phyloP scores from a whole-genome alignment of 1,140 invertebrate genomes.

The Hirudo medicinalis region DNA sequence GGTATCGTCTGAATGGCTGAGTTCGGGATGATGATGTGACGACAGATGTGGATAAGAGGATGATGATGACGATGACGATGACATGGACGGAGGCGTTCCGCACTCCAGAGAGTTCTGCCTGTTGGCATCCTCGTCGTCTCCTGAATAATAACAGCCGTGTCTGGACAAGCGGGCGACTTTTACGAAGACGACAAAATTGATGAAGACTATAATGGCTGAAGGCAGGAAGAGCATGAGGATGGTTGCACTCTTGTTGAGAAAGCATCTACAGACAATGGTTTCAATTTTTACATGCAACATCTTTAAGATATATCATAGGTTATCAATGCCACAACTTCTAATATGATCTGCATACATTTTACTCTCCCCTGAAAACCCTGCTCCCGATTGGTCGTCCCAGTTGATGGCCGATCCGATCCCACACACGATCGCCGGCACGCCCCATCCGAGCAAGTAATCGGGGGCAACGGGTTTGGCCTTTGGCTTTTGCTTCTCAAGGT shows the following conservation, averaged over 20 bases:
- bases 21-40: neutral
- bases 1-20: neutral
- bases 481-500: slow-evolving; percentile 53
- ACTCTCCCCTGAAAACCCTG: slow-evolving; percentile 44
- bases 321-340: no score
- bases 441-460: slow-evolving; percentile 80
- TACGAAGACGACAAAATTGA: slow-evolving; percentile 58
- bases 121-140: neutral
- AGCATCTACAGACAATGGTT: slow-evolving; percentile 49
- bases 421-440: slow-evolving; percentile 70
- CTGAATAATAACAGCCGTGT: neutral
- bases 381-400: slow-evolving; percentile 58
- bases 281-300: no score
- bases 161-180: slow-evolving; percentile 57
- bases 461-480: slow-evolving; percentile 63
- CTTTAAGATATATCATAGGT: no score
- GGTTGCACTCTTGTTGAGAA: slow-evolving; percentile 61
- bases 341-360: neutral
- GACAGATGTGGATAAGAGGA: neutral
- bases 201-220: slow-evolving; percentile 55
- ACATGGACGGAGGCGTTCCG: neutral
- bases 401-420: slow-evolving; percentile 80
- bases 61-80: neutral
- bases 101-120: neutral
- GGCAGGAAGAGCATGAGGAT: slow-evolving; percentile 68